Evolutionary conservation across 2,113 vertebrate genomes (phyloP), one percentile per base, ranked within the genome.

Genomic region (Cyprinodon tularosa): DNA sequence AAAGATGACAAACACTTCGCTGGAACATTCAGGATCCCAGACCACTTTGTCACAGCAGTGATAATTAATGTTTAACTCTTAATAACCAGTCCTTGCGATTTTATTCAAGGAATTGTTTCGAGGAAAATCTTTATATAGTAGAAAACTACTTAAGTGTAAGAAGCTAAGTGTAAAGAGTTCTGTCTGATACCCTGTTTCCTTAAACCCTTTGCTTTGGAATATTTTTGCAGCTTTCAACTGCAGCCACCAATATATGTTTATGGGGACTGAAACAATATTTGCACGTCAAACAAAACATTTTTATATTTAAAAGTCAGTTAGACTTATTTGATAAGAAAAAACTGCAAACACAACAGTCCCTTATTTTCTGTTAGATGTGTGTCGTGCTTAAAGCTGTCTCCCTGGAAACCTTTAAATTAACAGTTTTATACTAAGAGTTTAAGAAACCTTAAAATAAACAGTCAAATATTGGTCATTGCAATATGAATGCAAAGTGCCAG

Each of bases 121-220:
- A 29, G 3, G 29, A 62, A 9, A 44, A 47, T 44, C 63, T 71
- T 71, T 29, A 29, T 29, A 29, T 60, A 12, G 71, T 9, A 60
- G 20, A 11, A 53, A 14, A 12, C n/a, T 40, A 65, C 14, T 65
- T 13, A 71, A 15, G 29, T 29, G 29, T 29, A 50, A 50, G 15
- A 50, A 50, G 15, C 48, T 7, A 53, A 17, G 48, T 53, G 48
- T 53, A 20, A 53, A 17, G 15, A 20, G 17, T 15, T 53, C 4
- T 53, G 13, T 50, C 48, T 53, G 48, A 53, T 53, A 13, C 15
- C 14, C 15, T 50, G 48, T 50, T 50, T 50, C 13, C 15, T 14
- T 48, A 14, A 12, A 48, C 15, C 47, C 47, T 78, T 40, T 44
- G 62, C 59, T 40, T 69, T 72, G 59, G 71, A 84, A 72, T 57